phyloP scores from a whole-genome alignment of 2,797 vertebrate species.

The Protonibea diacanthus region DNA sequence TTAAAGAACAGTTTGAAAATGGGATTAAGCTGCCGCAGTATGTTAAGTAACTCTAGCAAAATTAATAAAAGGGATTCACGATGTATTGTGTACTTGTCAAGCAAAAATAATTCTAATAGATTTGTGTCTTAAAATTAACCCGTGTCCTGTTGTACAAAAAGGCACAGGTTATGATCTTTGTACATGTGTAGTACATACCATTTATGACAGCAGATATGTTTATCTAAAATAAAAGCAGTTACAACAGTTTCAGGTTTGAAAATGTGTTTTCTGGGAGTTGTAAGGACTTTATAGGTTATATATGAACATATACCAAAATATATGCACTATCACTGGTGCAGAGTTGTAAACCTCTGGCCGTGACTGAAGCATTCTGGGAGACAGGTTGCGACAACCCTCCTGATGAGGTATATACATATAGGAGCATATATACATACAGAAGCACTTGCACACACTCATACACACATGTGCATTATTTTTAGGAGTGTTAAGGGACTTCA shows the following conservation, averaged over 20 bases:
- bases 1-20: background rate
- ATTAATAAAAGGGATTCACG: background rate
- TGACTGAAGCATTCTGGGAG: slow-evolving; percentile 52
- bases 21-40: background rate
- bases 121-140: background rate
- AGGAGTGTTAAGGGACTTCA: slow-evolving; percentile 69
- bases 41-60: background rate
- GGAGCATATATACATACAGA: slow-evolving; percentile 58
- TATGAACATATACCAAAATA: slow-evolving; percentile 35
- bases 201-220: slow-evolving; percentile 10
- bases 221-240: background rate
- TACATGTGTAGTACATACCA: background rate
- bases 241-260: background rate
- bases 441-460: slow-evolving; percentile 43
- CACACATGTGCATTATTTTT: slow-evolving; percentile 63
- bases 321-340: slow-evolving; percentile 48
- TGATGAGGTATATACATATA: slow-evolving; percentile 54
- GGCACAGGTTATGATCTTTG: too few relatives aligned
- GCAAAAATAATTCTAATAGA: background rate
- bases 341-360: slow-evolving; percentile 37
- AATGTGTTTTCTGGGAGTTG: slow-evolving; percentile 7
- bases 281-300: slow-evolving; percentile 1
- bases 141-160: background rate
- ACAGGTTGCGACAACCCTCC: slow-evolving; percentile 54
- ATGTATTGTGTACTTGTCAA: background rate